Percentiles rank a stretch among this genome's conserved stretches.
These are phyloP conservation scores for Saxidomus purpurata DNA, from an alignment of 1,140 invertebrate species.

Conservation along the genomic window DNA sequence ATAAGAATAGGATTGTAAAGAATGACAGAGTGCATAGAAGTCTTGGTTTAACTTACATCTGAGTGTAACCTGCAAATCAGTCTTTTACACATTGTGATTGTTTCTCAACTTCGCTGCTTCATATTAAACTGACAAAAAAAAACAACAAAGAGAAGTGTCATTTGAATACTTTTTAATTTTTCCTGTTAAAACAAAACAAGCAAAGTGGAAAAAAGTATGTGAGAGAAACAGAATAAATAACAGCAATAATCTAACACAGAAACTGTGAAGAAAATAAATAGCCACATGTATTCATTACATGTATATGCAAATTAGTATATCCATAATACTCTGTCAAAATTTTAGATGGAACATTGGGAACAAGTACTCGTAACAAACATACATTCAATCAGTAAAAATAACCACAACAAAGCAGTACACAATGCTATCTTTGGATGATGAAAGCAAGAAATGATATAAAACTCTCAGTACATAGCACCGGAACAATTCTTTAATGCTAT, in stretches of 20 bases:
- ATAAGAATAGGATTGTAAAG: too few relatives aligned
- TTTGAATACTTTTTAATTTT: neutral
- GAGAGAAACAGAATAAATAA: neutral
- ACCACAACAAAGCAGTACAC: neutral
- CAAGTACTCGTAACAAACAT: neutral
- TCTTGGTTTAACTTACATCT: too few relatives aligned
- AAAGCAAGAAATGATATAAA: neutral
- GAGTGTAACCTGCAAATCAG: too few relatives aligned
- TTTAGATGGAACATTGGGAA: neutral
- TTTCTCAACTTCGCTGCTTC: too few relatives aligned
- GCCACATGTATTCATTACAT: neutral
- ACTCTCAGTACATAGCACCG: too few relatives aligned
- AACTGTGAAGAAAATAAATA: slow-evolving; percentile 22
- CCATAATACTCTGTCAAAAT: too few relatives aligned
- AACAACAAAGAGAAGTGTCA: too few relatives aligned
- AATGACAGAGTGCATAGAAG: too few relatives aligned
- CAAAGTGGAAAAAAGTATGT: neutral
- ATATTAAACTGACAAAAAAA: too few relatives aligned
- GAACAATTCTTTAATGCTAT: neutral
- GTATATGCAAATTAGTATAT: neutral
- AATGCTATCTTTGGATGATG: neutral
- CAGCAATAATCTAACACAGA: neutral
- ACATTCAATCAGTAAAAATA: neutral
- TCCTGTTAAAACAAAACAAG: neutral
- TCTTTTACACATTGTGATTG: too few relatives aligned